Evolutionary conservation across 2,797 vertebrate species (phyloP).

Genomic region (Acanthis flammea): DNA sequence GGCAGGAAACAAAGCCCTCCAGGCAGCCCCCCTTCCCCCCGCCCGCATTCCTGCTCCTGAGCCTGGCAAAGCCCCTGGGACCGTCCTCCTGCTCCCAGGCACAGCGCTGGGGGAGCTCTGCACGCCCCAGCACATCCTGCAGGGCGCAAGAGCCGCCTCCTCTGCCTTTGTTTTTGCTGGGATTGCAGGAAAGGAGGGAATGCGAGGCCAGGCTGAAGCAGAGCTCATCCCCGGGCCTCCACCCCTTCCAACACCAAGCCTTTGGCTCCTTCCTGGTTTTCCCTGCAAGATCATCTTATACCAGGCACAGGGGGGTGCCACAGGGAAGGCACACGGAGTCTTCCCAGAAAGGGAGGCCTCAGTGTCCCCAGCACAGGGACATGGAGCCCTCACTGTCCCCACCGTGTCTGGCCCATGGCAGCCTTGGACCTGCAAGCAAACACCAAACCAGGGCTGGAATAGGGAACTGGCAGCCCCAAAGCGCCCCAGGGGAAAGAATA

Average conservation of each 20-base stretch:
- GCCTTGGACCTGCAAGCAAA: not conserved
- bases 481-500: not conserved
- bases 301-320: not conserved
- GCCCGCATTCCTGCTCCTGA: not conserved
- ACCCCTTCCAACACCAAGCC: not conserved
- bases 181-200: not conserved
- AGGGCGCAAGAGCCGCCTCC: not conserved
- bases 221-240: not conserved
- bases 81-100: not conserved
- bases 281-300: not conserved
- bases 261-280: not conserved
- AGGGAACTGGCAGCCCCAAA: not conserved
- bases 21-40: not conserved
- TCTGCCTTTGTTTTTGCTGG: not conserved
- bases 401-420: accelerated
- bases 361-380: not conserved
- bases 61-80: not conserved
- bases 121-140: not conserved
- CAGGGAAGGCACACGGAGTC: not conserved
- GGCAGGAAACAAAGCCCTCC: not conserved
- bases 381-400: not conserved
- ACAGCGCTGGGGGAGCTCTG: not conserved
- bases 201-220: not conserved
- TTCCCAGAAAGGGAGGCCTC: not conserved
- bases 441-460: not conserved